These are phyloP conservation scores for Calameuta filiformis DNA, from an alignment of 2,888 invertebrate species.

Conservation along the genomic window DNA sequence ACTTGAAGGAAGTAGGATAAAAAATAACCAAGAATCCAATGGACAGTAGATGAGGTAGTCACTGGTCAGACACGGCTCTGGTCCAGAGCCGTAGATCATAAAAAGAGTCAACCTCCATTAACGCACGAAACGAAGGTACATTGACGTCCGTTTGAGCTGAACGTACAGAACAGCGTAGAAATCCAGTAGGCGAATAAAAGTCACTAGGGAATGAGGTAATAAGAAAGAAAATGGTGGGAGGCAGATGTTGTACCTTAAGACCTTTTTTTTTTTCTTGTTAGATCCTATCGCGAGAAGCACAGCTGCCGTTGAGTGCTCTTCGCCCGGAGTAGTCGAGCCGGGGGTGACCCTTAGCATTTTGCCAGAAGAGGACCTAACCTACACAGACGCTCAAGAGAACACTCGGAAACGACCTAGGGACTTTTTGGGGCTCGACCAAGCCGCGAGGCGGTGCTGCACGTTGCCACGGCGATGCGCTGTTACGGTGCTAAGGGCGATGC, in stretches of 20 bases:
- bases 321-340: neutral
- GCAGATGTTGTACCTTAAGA: conserved; percentile 51
- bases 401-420: neutral
- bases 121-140: neutral
- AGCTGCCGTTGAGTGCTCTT: conserved; percentile 36
- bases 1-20: conserved; percentile 7
- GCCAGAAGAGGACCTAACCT: neutral
- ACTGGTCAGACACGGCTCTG: neutral
- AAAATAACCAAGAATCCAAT: conserved; percentile 5
- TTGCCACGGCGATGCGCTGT: neutral
- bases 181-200: neutral
- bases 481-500: conserved; percentile 13
- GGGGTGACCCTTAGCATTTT: neutral
- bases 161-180: neutral
- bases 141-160: neutral
- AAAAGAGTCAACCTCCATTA: neutral
- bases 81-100: neutral
- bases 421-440: neutral
- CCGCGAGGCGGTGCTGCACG: neutral
- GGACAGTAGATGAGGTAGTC: neutral
- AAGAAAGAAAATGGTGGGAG: conserved; percentile 40
- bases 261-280: conserved; percentile 23
- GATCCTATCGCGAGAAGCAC: conserved; percentile 35
- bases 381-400: neutral
- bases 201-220: conserved; percentile 22